Conservation (phyloP, 2,888 invertebrate genomes). For the Timema podura region DNA sequence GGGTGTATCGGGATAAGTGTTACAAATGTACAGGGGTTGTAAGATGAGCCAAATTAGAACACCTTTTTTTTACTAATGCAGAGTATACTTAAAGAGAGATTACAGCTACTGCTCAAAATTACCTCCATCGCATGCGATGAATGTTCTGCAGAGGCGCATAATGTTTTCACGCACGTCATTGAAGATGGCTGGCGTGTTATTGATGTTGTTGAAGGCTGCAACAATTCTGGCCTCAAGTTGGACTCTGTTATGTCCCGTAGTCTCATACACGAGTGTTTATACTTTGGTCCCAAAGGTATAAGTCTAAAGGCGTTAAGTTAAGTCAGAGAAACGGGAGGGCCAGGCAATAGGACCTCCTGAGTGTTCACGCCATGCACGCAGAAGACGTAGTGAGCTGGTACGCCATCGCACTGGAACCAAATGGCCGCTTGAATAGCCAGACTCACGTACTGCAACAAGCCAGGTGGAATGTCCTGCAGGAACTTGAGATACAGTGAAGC, state of each 20-base stretch:
- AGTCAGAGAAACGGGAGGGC: neutral
- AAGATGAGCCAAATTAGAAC: too few species aligned
- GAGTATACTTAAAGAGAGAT: neutral
- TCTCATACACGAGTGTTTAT: too few species aligned
- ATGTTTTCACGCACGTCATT: neutral
- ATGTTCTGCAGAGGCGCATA: neutral
- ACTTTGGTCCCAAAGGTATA: neutral
- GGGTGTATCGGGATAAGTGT: too few species aligned
- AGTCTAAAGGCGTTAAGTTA: neutral
- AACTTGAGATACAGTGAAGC: neutral
- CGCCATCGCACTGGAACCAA: neutral
- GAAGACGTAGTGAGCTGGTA: slow-evolving; percentile 7
- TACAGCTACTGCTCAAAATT: neutral
- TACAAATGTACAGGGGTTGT: too few species aligned
- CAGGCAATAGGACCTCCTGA: neutral
- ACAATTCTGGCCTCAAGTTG: neutral
- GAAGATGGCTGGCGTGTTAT: neutral
- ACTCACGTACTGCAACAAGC: neutral
- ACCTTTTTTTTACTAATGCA: too few species aligned
- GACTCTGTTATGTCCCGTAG: neutral
- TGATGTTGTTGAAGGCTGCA: neutral
- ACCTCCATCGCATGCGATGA: neutral
- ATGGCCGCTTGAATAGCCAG: neutral
- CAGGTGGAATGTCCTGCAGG: neutral
- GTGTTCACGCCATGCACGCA: neutral